phyloP scores from a whole-genome alignment of 1,140 invertebrate genomes.

The Dinothrombium tinctorium region DNA sequence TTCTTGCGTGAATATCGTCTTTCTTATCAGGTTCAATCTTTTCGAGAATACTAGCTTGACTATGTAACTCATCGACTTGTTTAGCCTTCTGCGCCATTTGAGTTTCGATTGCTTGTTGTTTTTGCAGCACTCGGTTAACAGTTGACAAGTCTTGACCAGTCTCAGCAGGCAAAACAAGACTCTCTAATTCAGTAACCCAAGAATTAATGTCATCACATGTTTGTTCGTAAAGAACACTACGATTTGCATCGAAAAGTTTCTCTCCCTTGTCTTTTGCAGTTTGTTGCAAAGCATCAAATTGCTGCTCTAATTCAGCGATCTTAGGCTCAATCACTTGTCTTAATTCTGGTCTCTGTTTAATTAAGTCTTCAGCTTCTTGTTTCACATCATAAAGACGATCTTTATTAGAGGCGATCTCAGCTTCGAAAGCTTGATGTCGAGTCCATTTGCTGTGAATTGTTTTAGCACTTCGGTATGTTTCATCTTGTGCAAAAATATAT shows the following conservation, averaged over 20 bases:
- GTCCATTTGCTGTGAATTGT: conserved; percentile 99
- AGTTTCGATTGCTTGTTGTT: conserved; percentile 87
- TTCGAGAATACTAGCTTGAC: conserved; percentile 75
- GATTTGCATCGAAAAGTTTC: conserved; percentile 88
- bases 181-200: conserved; percentile 94
- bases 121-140: conserved; percentile 96
- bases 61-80: conserved; percentile 73
- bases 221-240: conserved; percentile 84
- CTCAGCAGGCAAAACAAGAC: conserved; percentile 85
- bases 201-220: conserved; percentile 93
- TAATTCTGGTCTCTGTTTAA: conserved; percentile 83
- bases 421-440: conserved; percentile 94
- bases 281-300: conserved; percentile 75
- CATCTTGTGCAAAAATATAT: conserved; percentile 92
- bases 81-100: conserved; percentile 83
- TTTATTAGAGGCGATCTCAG: conserved; percentile 95
- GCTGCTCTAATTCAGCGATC: conserved; percentile 58
- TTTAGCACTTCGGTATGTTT: conserved; percentile 90
- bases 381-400: conserved; percentile 72
- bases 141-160: conserved; percentile 86
- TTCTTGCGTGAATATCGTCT: conserved; percentile 83
- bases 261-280: conserved; percentile 94
- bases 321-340: conserved; percentile 70
- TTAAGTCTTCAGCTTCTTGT: conserved; percentile 63
- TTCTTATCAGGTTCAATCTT: conserved; percentile 84